Base-by-base conservation (phyloP, 2,797 vertebrate genomes). In the Ptychobarbus kaznakovi region DNA sequence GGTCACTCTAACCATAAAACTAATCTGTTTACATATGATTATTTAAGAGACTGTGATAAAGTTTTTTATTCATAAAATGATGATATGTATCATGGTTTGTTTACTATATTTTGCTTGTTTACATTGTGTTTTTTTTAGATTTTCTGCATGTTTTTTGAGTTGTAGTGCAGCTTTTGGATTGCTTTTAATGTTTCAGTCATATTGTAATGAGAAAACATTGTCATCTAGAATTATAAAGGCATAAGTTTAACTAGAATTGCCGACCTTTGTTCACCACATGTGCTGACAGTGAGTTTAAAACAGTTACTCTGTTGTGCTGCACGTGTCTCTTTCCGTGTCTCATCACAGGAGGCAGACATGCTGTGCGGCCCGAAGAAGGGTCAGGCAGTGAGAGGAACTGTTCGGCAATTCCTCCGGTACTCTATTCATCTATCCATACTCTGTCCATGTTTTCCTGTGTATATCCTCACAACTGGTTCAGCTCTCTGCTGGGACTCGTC, bases 331-430 rank as follows among this genome's bases (percentile, higher is more conserved):
- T 42, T 0, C 86, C 53, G 10, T 32, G 20, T 87, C 70, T 91
- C 10, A 58, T 92, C 86, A 76, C 90, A 95, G 95, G 91, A 85
- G 85, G 88, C 86, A 35, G 76, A n/a, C 6, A 78, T 69, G 88
- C 78, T 77, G 86, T 85, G 53, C 74, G 28, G 69, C 28, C 74
- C 8, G 82, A 85, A 3, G 82, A 81, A 66, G 22, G n/a, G 56
- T 85, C 91, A 0, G 77, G 42, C 69, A 90, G 83, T 4, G 93
- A 95, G 83, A 95, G 95, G 87, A 95, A 96, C 92, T 96, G 95
- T 88, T 93, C 94, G 0, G 6, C 84, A n/a, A 87, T 74, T 38
- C 94, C 95, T 22, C 94, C 92, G 85, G 95, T 96, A 89, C 90
- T 51, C 12, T 80, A 18, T 84, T 68, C 70, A 11, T 63, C 58